Evolutionary conservation across 2,888 invertebrate species (phyloP), one percentile per base, ranked within the genome.

Genomic region (Rhagium mordax): DNA sequence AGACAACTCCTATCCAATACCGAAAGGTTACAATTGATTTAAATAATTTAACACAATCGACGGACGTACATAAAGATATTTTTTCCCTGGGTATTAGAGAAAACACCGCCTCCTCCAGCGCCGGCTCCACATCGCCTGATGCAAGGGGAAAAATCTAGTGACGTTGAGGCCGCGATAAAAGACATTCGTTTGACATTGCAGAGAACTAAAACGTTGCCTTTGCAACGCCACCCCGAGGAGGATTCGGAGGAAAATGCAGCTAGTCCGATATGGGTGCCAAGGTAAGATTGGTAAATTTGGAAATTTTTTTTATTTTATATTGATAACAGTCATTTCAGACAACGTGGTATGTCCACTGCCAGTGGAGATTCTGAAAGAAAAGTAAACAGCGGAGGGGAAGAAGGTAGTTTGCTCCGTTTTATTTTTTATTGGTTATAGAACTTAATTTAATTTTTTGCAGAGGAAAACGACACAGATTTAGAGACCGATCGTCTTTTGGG

Each of bases 401-500:
- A 92, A 85, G 88, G 87, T 88, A 82, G 27, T 24, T 48, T 66
- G 27, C 21, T 1, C 13, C 29, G 6, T 60, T 18, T 10, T 13
- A 65, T 16, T 70, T 24, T 70, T 57, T 74, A 16, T 48, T 64
- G 10, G 29, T 47, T 20, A 13, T 49, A 24, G 6, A 4, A 24
- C 3, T 24, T 4, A 29, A 13, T 59, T 41, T 59, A 60, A 70
- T 76, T 78, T 72, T 69, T 85, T 84, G 86, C 89, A 91, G 95
- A 94, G 86, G 97, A 97, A 88, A 96, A 97, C 24, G 98, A 98
- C 85, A 99, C 98, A 0, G 98, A 99, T 87, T 92, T 98, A 81
- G 98, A 98, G 89, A 98, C 98, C n/a, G 98, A 98, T 88, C 91
- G 98, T 82, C 89, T 98, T 75, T 91, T 98, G 74, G 98, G 98